Base-by-base conservation (phyloP, 2,888 invertebrate genomes). In the Drosophila prolongata region DNA sequence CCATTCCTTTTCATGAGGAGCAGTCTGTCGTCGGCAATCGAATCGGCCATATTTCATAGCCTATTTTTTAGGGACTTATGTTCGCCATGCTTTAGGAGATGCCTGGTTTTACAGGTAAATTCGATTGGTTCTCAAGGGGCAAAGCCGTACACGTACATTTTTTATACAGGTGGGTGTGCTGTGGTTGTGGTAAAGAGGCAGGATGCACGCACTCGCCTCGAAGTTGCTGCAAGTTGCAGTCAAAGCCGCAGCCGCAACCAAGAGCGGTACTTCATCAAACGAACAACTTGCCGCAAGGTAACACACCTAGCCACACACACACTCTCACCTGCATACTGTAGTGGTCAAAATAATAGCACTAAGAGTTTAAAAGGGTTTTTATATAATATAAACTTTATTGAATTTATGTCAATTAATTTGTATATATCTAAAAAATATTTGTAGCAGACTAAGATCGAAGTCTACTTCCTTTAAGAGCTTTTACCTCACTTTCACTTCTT, bases 221-320 rank as follows among this genome's bases (percentile, higher is more conserved):
- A 70, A 70, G 68, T 69, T 69, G 52, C 69, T 47, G 56, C 56
- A 56, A 64, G 57, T 44, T 53, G 38, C 43, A 70, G 69, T 56
- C 46, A 64, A 47, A 71, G 74, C 74, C 66, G 61, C 75, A 73
- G 76, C 50, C 64, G 66, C 71, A 61, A 56, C 47, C 54, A 65
- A 65, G 71, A 79, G 75, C 69, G 66, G 72, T 66, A 84, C 81
- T 87, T 82, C 73, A 87, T 82, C 87, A 78, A 78, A 68, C 60
- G 84, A 67, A 71, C 67, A 80, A 72, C 78, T 72, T 78, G 85
- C 69, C 78, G 85, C 76, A 66, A 84, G 81, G 85, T 74, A 76
- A 74, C 49, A 34, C 54, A 53, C 5, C 53, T 34, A 46, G 43
- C 8, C 19, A 37, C 56, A 50, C 53, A 54, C 37, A 14, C 35